These are phyloP conservation scores for Salticus scenicus DNA, from an alignment of 2,888 invertebrate genomes.

Conservation along the genomic window DNA sequence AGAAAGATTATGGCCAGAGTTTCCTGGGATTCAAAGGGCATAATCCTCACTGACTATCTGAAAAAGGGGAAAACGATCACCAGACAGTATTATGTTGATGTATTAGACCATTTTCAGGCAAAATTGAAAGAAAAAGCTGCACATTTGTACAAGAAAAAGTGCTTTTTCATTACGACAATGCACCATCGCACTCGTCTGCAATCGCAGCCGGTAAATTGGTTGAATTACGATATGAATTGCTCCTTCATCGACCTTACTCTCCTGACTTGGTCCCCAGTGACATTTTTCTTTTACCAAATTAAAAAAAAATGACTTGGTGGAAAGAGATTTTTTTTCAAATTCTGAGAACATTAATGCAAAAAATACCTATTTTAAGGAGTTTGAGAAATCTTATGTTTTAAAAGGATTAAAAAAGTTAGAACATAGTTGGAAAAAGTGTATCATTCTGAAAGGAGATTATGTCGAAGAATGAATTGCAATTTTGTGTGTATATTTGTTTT, in stretches of 20 bases:
- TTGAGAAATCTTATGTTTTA: neutral
- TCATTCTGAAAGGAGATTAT: conserved; percentile 7
- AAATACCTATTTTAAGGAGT: conserved; percentile 10
- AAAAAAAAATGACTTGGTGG: conserved; percentile 36
- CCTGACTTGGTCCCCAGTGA: conserved; percentile 42
- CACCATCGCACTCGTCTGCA: conserved; percentile 23
- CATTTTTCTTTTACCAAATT: conserved; percentile 32
- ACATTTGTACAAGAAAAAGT: conserved; percentile 7
- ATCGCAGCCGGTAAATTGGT: conserved; percentile 18
- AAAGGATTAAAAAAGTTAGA: too few species aligned
- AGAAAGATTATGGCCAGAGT: too few species aligned
- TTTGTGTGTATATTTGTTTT: neutral
- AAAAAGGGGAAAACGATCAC: conserved; percentile 56
- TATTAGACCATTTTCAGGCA: conserved; percentile 35
- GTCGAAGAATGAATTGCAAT: neutral
- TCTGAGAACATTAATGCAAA: neutral
- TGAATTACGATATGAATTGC: conserved; percentile 37
- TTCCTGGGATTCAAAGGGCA: too few species aligned
- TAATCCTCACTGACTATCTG: conserved; percentile 58
- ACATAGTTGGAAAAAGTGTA: neutral
- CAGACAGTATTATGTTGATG: conserved; percentile 51
- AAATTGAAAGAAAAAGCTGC: neutral
- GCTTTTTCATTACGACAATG: conserved; percentile 46
- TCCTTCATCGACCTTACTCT: conserved; percentile 50
- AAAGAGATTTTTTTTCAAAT: conserved; percentile 31